phyloP scores from a whole-genome alignment of 2,797 vertebrate genomes.

The Crax fasciolata region DNA sequence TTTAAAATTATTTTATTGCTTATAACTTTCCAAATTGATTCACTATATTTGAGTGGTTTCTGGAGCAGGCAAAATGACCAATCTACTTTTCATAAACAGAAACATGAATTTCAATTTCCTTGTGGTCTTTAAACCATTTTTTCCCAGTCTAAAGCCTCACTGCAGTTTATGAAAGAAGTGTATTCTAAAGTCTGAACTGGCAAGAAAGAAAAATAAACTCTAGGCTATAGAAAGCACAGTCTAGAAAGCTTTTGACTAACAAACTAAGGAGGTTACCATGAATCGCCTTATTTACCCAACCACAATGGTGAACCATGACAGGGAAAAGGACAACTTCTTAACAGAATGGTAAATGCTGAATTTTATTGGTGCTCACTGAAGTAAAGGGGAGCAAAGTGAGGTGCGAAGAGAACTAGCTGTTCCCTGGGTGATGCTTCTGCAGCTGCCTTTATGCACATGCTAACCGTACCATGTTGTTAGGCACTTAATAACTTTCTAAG shows the following conservation, averaged over 20 bases:
- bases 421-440: neutral
- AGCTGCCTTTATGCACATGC: fast-evolving
- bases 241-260: neutral
- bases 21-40: neutral
- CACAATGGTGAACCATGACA: neutral
- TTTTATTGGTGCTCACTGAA: fast-evolving
- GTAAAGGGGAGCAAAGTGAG: neutral
- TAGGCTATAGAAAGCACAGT: neutral
- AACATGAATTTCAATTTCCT: neutral
- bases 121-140: neutral
- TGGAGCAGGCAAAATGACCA: neutral
- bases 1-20: neutral
- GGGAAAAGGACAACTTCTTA: neutral
- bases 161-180: neutral
- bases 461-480: fast-evolving
- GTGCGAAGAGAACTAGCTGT: neutral
- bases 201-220: neutral
- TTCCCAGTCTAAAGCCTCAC: neutral
- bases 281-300: neutral
- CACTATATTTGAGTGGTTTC: neutral
- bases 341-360: neutral
- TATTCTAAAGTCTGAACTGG: neutral
- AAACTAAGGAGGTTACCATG: neutral
- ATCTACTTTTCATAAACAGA: neutral
- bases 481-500: neutral